A percentile compares a stretch with the other conserved stretches of the same genome.
phyloP scores from a whole-genome alignment of 2,113 vertebrate genomes.

The Pimephales promelas region DNA sequence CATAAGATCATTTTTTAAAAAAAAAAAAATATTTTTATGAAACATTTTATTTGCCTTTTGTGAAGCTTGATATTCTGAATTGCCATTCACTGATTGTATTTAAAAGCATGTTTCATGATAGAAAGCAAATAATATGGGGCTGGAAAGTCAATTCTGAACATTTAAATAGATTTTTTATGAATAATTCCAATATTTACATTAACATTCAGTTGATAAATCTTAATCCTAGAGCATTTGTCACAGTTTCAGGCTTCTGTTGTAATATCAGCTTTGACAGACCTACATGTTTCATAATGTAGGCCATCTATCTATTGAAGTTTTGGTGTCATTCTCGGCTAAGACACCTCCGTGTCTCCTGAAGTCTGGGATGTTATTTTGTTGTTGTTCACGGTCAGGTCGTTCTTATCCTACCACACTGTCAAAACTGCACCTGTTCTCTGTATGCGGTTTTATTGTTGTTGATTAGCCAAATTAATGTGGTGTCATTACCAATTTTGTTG shows the following conservation, averaged over 20 bases:
- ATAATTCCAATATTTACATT: background rate
- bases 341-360: background rate
- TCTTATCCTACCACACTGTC: background rate
- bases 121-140: background rate
- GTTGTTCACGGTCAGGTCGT: constrained; percentile 4
- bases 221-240: background rate
- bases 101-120: background rate
- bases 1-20: no score
- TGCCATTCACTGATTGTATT: background rate
- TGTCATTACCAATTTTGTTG: constrained; percentile 29
- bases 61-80: no score
- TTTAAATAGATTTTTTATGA: background rate
- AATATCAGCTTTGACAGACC: background rate
- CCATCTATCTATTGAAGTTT: background rate
- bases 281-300: background rate
- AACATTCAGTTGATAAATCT: background rate
- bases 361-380: constrained; percentile 4
- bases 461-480: constrained; percentile 33
- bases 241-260: background rate
- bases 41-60: no score
- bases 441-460: constrained; percentile 7
- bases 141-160: background rate
- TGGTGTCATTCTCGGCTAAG: background rate
- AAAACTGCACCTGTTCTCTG: constrained; percentile 25
- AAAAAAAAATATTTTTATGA: no score